Conservation (phyloP, 2,113 vertebrate species). For the Thermophis baileyi region DNA sequence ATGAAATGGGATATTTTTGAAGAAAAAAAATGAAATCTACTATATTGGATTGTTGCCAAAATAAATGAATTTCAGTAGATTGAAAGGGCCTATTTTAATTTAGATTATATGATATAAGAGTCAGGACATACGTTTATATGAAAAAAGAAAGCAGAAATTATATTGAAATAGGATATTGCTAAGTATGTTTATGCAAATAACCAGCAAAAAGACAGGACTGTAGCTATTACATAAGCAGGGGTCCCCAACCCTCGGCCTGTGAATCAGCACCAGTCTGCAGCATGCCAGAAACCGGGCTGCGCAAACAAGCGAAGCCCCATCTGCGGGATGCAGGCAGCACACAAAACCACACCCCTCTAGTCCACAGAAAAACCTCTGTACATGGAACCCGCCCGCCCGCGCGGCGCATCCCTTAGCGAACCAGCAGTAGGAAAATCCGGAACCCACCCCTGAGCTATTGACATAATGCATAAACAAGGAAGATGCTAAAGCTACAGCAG, state of each 20-base stretch:
- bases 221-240: neutral
- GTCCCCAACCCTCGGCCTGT: neutral
- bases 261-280: too few species aligned
- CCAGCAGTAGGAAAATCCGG: too few species aligned
- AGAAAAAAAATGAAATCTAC: neutral
- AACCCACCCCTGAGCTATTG: too few species aligned
- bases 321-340: neutral
- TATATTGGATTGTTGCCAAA: neutral
- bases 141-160: neutral
- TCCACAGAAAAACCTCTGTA: neutral
- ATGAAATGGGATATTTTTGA: neutral
- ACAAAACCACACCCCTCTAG: neutral
- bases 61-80: neutral
- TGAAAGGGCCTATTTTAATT: neutral
- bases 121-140: neutral
- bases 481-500: neutral
- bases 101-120: neutral
- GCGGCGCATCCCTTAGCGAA: too few species aligned
- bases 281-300: neutral
- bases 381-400: too few species aligned
- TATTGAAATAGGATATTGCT: neutral
- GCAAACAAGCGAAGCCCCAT: neutral
- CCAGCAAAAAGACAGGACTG: neutral
- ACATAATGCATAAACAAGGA: neutral
- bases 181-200: neutral